Evolutionary conservation across 1,140 invertebrate genomes (phyloP), one percentile per base, ranked within the genome.

Genomic region (Aradophagus sp.): DNA sequence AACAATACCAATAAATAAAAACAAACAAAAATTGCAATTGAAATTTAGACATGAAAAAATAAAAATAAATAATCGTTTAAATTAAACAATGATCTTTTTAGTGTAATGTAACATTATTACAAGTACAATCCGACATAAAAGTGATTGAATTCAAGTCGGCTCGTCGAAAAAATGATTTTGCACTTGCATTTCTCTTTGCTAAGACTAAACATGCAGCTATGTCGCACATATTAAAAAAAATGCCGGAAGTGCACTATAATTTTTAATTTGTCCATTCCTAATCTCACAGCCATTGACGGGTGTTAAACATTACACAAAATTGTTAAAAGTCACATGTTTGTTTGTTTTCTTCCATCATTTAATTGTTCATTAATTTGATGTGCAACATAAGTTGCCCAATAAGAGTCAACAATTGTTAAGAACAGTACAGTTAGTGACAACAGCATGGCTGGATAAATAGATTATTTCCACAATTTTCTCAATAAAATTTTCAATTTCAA

Each of bases 201-300:
- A 84, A 84, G 78, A 81, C 78, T 75, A 72, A 73, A 76, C 66
- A 41, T 73, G 67, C 39, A 27, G 65, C 42, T 56, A 13, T 34
- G 29, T n/a, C 23, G 16, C 66, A 38, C 15, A 6, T 52, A 14
- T 38, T 41, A 56, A 65, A 31, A 68, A 68, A 41, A 67, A 66
- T 32, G 45, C 55, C 31, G 42, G 26, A 11, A 10, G 50, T 36
- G 29, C 16, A 39, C 23, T 27, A 48, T 38, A 32, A 29, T 68
- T 59, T 38, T 16, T 73, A 42, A 53, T 65, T 48, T 59, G 38
- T 63, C 62, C 34, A 56, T 71, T 74, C 39, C 56, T 58, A 74
- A 74, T 59, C 67, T 83, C 81, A 83, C 81, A 83, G 80, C 79
- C 81, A 80, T 79, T 62, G 39, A 67, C 71, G 59, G 61, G 59